Percentiles rank a stretch among this genome's conserved stretches.
These are phyloP conservation scores for Centropyge bicolor DNA, from an alignment of 2,797 vertebrate genomes.

Conservation along the genomic window DNA sequence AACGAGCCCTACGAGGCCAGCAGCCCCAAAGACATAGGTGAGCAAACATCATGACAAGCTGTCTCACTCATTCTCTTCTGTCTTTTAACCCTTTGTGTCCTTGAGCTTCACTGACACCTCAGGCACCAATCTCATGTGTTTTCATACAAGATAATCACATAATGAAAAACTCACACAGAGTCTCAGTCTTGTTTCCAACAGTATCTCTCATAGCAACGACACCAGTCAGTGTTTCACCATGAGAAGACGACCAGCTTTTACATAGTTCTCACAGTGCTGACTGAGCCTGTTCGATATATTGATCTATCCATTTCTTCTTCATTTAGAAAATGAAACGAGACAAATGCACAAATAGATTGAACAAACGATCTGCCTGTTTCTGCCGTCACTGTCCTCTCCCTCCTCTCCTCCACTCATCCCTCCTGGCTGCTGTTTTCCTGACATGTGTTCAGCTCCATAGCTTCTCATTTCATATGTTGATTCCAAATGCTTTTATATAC, in stretches of 20 bases:
- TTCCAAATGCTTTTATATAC: too few relatives aligned
- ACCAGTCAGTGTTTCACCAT: background rate
- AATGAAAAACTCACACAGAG: too few relatives aligned
- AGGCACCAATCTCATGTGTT: background rate
- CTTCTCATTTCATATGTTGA: too few relatives aligned
- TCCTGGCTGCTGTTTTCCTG: background rate
- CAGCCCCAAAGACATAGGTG: constrained; percentile 91
- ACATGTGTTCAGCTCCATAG: background rate
- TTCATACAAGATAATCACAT: background rate
- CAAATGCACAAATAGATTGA: too few relatives aligned
- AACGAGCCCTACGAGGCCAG: constrained; percentile 93
- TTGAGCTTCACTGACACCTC: background rate
- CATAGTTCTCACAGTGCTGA: background rate
- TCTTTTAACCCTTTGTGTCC: background rate
- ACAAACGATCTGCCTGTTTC: too few relatives aligned
- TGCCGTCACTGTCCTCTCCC: background rate
- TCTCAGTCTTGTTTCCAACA: too few relatives aligned
- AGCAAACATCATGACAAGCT: constrained; percentile 67
- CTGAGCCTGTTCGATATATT: too few relatives aligned
- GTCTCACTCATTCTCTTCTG: background rate
- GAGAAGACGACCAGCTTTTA: background rate
- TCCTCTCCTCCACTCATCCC: background rate
- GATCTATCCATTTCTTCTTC: too few relatives aligned
- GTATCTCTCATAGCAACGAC: background rate
- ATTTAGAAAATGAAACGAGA: background rate